These are phyloP conservation scores for Regulus satrapa DNA, from an alignment of 2,113 vertebrate species.

Conservation along the genomic window DNA sequence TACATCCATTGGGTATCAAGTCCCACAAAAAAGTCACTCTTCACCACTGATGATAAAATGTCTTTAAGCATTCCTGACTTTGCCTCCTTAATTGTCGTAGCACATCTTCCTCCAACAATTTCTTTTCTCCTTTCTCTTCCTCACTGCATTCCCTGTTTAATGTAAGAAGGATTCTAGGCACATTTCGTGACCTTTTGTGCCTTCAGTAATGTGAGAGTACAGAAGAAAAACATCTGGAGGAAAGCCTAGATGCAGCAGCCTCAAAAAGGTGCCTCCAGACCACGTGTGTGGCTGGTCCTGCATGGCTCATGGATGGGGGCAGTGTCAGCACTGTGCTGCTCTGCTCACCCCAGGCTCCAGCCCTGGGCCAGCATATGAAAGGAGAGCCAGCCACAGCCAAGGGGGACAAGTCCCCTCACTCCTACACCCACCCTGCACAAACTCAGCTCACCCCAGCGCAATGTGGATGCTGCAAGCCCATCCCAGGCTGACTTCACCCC, in stretches of 20 bases:
- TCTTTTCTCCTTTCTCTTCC: not conserved
- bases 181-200: not conserved
- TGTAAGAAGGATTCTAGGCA: not conserved
- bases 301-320: not conserved
- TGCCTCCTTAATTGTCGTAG: not conserved
- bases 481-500: not conserved
- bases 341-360: not conserved
- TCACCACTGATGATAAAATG: not conserved
- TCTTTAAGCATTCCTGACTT: not conserved
- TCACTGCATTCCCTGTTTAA: not conserved
- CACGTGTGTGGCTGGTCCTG: rapidly evolving
- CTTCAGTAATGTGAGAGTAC: not conserved
- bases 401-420: not conserved
- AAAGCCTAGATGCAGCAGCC: not conserved
- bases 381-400: not conserved
- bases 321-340: rapidly evolving
- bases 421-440: not conserved
- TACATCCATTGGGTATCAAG: not conserved
- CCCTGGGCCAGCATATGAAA: not conserved
- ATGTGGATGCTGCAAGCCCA: rapidly evolving
- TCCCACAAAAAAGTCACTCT: not conserved
- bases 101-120: not conserved
- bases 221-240: not conserved
- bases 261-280: not conserved
- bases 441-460: not conserved